phyloP scores from a whole-genome alignment of 35 echinoderm and acorn worm species.

The Lytechinus pictus region DNA sequence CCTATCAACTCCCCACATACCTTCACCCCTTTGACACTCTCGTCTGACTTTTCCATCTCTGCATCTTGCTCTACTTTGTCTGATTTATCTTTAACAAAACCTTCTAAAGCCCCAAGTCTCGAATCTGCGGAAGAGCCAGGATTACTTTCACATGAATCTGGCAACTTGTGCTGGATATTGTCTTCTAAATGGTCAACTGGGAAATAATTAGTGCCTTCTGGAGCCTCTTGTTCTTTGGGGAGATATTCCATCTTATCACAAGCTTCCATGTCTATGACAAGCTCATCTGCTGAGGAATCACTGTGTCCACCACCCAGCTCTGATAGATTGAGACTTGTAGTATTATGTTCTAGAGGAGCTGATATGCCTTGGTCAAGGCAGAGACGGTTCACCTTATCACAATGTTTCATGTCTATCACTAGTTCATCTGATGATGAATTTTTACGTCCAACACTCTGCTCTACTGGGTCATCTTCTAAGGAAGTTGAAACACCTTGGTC shows the following conservation, averaged over 20 bases:
- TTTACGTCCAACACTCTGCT: too few species aligned
- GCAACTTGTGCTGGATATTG: neutral
- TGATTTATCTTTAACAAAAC: neutral
- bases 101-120: neutral
- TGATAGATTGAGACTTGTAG: too few species aligned
- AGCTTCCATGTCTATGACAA: neutral
- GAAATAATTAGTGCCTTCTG: neutral
- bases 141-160: neutral
- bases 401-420: too few species aligned
- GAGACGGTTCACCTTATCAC: too few species aligned
- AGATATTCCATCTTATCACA: neutral
- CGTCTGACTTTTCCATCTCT: neutral
- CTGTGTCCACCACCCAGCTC: too few species aligned
- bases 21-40: neutral
- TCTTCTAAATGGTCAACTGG: neutral
- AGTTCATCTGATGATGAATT: too few species aligned
- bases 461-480: too few species aligned
- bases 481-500: too few species aligned
- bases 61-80: neutral
- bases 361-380: too few species aligned
- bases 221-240: neutral
- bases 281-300: too few species aligned
- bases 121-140: neutral
- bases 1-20: neutral
- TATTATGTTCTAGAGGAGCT: too few species aligned